These are phyloP conservation scores for Coccyzus lansbergi DNA, from an alignment of 2,797 vertebrate genomes.

Conservation along the genomic window DNA sequence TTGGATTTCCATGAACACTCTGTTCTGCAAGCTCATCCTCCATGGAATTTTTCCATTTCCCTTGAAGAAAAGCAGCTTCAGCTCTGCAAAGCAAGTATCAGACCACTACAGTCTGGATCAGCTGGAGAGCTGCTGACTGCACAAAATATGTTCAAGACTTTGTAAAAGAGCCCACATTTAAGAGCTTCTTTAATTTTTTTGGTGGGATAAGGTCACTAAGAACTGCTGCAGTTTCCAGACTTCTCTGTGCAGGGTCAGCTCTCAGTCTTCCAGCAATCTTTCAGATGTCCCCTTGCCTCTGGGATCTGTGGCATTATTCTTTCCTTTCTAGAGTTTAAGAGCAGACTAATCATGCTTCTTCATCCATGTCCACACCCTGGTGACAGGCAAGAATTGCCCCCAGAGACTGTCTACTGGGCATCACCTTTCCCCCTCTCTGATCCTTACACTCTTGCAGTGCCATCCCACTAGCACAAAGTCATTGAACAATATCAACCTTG, in stretches of 20 bases:
- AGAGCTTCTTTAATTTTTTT: neutral
- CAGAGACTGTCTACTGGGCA: neutral
- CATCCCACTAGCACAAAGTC: neutral
- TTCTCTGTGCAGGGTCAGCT: neutral
- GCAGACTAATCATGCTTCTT: neutral
- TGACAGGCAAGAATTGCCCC: neutral
- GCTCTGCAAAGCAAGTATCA: neutral
- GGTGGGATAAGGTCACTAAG: neutral
- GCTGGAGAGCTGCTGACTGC: neutral
- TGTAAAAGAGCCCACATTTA: neutral
- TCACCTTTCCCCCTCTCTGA: neutral
- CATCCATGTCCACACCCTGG: neutral
- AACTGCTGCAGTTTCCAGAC: neutral
- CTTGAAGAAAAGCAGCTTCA: constrained; percentile 19
- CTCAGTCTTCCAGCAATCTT: neutral
- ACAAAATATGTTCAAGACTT: neutral
- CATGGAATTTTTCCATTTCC: constrained; percentile 29
- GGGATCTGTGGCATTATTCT: neutral
- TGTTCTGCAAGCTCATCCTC: neutral
- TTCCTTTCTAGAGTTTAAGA: neutral
- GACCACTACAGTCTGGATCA: neutral
- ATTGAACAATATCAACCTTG: neutral
- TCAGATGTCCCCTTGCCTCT: neutral
- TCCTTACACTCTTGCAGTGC: neutral
- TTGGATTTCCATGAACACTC: constrained; percentile 1